A percentile compares a stretch with the other conserved stretches of the same genome.
These are phyloP conservation scores for Oryzias melastigma DNA, from an alignment of 2,113 vertebrate species.

Conservation along the genomic window DNA sequence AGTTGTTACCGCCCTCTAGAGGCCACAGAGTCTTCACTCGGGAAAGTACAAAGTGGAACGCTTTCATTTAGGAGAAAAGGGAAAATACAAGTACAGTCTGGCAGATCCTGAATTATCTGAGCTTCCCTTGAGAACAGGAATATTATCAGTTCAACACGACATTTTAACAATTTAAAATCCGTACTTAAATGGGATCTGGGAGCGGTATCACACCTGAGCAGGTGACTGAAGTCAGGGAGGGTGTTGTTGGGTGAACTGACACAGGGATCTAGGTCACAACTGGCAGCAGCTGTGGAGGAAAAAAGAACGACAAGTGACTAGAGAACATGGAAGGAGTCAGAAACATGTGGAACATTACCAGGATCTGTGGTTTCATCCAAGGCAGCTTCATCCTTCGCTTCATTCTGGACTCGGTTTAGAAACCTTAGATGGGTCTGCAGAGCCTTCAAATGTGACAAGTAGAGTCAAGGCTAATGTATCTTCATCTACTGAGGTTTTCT, in stretches of 20 bases:
- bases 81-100: constrained; percentile 11
- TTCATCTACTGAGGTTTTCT: no score
- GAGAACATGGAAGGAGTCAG: background rate
- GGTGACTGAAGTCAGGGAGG: constrained; percentile 49
- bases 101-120: constrained; percentile 9
- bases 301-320: background rate
- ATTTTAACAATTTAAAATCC: background rate
- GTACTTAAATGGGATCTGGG: background rate
- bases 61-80: constrained; percentile 19
- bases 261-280: constrained; percentile 5
- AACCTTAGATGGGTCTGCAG: constrained; percentile 76
- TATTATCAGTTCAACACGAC: background rate
- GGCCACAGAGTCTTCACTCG: constrained; percentile 19
- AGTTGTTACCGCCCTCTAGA: constrained; percentile 1
- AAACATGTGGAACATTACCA: constrained; percentile 23
- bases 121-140: background rate
- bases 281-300: constrained; percentile 28
- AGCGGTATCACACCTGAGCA: constrained; percentile 55
- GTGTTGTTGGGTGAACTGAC: constrained; percentile 14
- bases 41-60: constrained; percentile 8
- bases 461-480: no score
- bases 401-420: constrained; percentile 61
- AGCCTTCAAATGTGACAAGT: constrained; percentile 70
- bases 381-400: constrained; percentile 13
- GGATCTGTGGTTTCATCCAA: constrained; percentile 25